A percentile compares a stretch with the other conserved stretches of the same genome.
Evolutionary conservation across 2,113 vertebrate genomes (phyloP).

Genomic region (Noctilio leporinus): DNA sequence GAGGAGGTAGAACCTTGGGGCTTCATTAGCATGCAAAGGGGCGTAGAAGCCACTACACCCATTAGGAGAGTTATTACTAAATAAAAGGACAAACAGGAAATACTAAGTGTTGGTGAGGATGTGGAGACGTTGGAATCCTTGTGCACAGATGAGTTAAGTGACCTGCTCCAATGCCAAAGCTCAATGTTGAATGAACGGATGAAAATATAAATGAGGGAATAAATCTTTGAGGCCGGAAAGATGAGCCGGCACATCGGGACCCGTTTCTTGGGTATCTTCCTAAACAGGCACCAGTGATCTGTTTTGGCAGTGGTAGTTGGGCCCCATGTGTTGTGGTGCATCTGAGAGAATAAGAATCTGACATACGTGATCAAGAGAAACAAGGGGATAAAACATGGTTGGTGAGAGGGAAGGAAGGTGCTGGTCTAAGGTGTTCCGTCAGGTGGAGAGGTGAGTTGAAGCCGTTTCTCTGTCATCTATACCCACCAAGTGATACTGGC

Average conservation of each 20-base stretch:
- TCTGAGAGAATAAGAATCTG: background rate
- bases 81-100: background rate
- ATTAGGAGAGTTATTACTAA: background rate
- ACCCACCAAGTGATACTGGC: background rate
- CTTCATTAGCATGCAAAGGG: background rate
- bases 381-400: background rate
- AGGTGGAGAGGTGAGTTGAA: slow-evolving; percentile 14
- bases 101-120: background rate
- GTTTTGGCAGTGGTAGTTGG: background rate
- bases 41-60: background rate
- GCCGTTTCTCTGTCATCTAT: background rate
- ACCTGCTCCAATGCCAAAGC: background rate
- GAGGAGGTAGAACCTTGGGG: background rate
- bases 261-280: background rate
- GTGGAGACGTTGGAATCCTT: background rate
- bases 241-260: background rate
- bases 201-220: background rate
- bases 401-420: background rate
- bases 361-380: background rate
- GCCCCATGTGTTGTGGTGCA: background rate
- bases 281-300: background rate
- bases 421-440: background rate
- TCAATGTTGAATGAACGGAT: background rate
- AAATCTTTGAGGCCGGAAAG: background rate
- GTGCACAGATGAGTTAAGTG: background rate